These are phyloP conservation scores for Lanius ludovicianus DNA, from an alignment of 2,113 vertebrate species.

Conservation along the genomic window DNA sequence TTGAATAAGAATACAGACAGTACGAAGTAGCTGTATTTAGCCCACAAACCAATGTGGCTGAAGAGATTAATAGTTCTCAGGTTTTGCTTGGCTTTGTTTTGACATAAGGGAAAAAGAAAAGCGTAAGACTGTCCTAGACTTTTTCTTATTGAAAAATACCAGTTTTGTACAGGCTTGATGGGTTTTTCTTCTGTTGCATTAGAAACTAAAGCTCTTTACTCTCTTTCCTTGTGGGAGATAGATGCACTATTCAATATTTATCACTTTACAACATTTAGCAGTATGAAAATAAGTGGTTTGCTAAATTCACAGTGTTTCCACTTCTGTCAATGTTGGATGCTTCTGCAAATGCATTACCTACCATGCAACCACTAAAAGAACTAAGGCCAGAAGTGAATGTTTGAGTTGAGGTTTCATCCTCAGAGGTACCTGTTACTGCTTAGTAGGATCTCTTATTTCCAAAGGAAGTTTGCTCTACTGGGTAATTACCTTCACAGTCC, in stretches of 20 bases:
- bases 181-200: not conserved
- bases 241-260: not conserved
- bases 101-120: not conserved
- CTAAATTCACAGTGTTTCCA: not conserved
- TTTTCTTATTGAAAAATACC: not conserved
- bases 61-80: not conserved
- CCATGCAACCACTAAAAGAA: not conserved
- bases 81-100: not conserved
- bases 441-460: not conserved
- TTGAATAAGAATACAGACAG: not conserved
- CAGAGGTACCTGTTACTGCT: not conserved
- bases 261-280: not conserved
- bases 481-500: not conserved
- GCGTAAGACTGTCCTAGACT: not conserved
- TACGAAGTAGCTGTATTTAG: not conserved
- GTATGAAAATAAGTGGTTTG: not conserved
- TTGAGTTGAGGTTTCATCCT: not conserved
- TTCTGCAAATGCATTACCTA: not conserved
- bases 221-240: not conserved
- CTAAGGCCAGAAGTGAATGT: not conserved
- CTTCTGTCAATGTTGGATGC: not conserved
- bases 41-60: not conserved
- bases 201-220: not conserved
- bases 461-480: not conserved
- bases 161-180: not conserved